Conservation (phyloP, 2,797 vertebrate species). For the Fistularia commersonii region DNA sequence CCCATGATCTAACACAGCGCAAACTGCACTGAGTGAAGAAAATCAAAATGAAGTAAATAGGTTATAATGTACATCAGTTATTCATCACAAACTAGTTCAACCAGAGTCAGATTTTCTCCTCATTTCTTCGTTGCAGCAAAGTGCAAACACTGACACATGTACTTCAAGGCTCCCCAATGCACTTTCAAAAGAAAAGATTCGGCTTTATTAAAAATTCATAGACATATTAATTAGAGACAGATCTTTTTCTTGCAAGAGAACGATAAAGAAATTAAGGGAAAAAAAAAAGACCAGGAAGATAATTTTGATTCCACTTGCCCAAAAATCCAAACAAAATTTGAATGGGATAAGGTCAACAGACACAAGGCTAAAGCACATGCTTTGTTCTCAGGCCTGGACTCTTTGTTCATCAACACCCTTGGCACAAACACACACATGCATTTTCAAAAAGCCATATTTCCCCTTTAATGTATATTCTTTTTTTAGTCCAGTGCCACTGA, state of each 20-base stretch:
- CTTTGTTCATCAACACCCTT: slow-evolving; percentile 78
- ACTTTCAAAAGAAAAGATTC: slow-evolving; percentile 49
- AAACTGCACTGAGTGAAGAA: slow-evolving; percentile 46
- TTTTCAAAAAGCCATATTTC: slow-evolving; percentile 55
- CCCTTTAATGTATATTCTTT: slow-evolving; percentile 76
- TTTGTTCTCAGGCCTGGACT: slow-evolving; percentile 69
- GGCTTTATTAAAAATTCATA: slow-evolving; percentile 6
- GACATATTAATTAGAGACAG: slow-evolving; percentile 76
- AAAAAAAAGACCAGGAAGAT: slow-evolving; percentile 51
- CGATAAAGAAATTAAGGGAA: slow-evolving; percentile 72
- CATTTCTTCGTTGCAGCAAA: slow-evolving; percentile 54
- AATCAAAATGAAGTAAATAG: slow-evolving; percentile 75
- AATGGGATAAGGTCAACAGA: slow-evolving; percentile 74
- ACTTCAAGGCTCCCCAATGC: slow-evolving; percentile 71
- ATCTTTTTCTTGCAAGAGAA: slow-evolving; percentile 69
- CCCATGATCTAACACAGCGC: slow-evolving; percentile 54
- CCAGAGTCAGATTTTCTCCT: slow-evolving; percentile 54
- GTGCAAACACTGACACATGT: slow-evolving; percentile 81
- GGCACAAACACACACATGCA: slow-evolving; percentile 3
- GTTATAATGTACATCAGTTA: slow-evolving; percentile 77
- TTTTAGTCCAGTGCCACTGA: slow-evolving; percentile 68
- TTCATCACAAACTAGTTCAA: slow-evolving; percentile 71
- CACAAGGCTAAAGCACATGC: slow-evolving; percentile 68
- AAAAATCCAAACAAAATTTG: too few species aligned
- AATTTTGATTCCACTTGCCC: slow-evolving; percentile 69